Conservation (phyloP, 1,140 invertebrate genomes). For the Eubasilissa regina region DNA sequence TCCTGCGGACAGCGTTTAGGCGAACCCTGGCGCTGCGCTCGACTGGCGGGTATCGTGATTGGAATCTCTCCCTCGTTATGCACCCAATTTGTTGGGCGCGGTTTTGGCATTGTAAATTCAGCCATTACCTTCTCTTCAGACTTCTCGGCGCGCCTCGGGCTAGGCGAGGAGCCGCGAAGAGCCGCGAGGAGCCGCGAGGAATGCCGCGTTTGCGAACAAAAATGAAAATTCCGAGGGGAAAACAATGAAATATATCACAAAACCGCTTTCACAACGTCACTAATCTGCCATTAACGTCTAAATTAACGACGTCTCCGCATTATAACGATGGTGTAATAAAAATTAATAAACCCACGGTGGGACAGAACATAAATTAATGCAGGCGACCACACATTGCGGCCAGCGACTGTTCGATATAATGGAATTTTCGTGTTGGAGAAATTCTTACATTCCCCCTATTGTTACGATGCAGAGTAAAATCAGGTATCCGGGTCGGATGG, state of each 20-base stretch:
- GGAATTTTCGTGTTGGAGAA: not conserved
- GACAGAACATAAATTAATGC: too few relatives aligned
- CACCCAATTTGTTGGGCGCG: constrained; percentile 39
- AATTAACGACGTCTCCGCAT: too few relatives aligned
- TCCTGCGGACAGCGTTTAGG: not conserved
- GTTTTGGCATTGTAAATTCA: not conserved
- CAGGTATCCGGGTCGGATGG: too few relatives aligned
- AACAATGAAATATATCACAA: too few relatives aligned
- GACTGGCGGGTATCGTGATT: constrained; percentile 22
- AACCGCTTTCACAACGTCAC: too few relatives aligned
- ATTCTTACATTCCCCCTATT: not conserved
- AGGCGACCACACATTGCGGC: not conserved
- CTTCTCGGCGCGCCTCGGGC: not conserved
- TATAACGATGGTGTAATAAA: too few relatives aligned
- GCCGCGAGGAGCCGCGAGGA: not conserved
- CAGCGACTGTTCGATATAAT: not conserved
- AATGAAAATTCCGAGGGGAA: too few relatives aligned
- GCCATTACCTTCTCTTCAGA: not conserved
- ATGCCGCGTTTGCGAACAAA: too few relatives aligned
- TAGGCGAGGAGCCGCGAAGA: not conserved
- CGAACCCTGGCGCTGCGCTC: not conserved
- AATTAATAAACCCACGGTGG: too few relatives aligned
- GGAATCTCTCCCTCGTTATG: constrained; percentile 26
- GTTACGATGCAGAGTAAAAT: too few relatives aligned
- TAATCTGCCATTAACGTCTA: too few relatives aligned